Evolutionary conservation across 2,888 invertebrate species (phyloP).

Genomic region (Calameuta filiformis): DNA sequence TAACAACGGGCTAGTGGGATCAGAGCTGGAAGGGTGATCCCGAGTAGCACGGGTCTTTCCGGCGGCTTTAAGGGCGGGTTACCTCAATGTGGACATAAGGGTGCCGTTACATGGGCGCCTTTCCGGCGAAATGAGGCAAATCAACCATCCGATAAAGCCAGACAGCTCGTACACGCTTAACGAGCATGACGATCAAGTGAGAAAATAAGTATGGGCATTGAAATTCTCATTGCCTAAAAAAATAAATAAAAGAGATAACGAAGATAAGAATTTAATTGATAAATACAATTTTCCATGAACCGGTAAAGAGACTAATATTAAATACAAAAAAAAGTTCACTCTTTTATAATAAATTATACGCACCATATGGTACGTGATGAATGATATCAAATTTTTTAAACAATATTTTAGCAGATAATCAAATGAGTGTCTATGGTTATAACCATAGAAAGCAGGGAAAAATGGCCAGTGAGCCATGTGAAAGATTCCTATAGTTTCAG

Average conservation of each 20-base stretch:
- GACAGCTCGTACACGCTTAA: not conserved
- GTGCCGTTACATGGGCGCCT: constrained; percentile 4
- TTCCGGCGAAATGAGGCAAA: constrained; percentile 1
- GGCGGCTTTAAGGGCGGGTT: constrained; percentile 4
- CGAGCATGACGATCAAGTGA: not conserved
- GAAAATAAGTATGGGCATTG: not conserved
- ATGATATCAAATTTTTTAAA: not conserved
- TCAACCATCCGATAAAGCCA: not conserved
- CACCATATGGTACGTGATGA: not conserved
- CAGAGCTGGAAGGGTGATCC: not conserved
- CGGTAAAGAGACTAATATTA: not conserved
- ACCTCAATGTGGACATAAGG: constrained; percentile 5
- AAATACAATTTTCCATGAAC: not conserved
- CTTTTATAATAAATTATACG: not conserved
- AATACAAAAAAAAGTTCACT: not conserved
- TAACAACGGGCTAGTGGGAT: not conserved
- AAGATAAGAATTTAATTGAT: not conserved
- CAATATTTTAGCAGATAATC: not conserved
- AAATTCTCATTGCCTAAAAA: not conserved
- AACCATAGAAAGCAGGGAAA: not conserved
- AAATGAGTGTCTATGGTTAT: not conserved
- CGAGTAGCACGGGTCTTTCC: not conserved
- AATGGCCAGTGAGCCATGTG: not conserved
- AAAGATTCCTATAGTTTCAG: not conserved
- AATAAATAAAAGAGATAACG: not conserved